Evolutionary conservation across 2,797 vertebrate species (phyloP), one percentile per base, ranked within the genome.

Genomic region (Hapalemur alaotrensis): DNA sequence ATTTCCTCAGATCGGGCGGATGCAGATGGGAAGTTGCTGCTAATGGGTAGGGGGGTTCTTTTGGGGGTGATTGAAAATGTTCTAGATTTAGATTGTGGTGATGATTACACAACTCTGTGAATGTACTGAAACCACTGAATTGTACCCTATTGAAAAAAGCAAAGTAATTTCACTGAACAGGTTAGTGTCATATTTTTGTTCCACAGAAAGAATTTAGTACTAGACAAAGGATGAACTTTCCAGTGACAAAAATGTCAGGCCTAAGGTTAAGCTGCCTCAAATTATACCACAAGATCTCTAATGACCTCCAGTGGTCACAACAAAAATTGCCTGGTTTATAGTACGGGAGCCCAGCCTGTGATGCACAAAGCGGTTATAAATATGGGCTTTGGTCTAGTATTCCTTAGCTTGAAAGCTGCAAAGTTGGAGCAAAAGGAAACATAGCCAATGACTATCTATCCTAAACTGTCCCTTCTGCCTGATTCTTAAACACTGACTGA

Each of bases 221-320:
- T 32, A 86, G 48, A 96, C 78, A 93, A 82, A 93, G 82, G 65
- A 91, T 63, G 52, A 28, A 63, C n/a, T 86, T 96, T 94, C 70
- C 93, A 91, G 54, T 1, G 57, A 95, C 85, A 75, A 61, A 59
- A 69, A 90, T 69, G 50, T 90, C 93, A 94, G 70, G 76, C 65
- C 91, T 88, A 18, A 41, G 41, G 32, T 73, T 65, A 61, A 17
- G 2, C 8, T 11, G 72, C 59, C 73, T 95, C 75, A 73, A 86
- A 96, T 38, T 52, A 76, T 18, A 94, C 69, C 89, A 89, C 86
- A 84, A 67, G 94, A 57, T 85, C 97, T 95, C 97, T 96, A 48
- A 61, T 95, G 97, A 80, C 97, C 97, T 95, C 98, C 88, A 95
- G 97, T 95, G 98, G 96, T 89, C 28, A 88, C 17, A 81, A 75